Evolutionary conservation across 2,888 invertebrate genomes (phyloP).

Genomic region (Perizoma affinitatum): DNA sequence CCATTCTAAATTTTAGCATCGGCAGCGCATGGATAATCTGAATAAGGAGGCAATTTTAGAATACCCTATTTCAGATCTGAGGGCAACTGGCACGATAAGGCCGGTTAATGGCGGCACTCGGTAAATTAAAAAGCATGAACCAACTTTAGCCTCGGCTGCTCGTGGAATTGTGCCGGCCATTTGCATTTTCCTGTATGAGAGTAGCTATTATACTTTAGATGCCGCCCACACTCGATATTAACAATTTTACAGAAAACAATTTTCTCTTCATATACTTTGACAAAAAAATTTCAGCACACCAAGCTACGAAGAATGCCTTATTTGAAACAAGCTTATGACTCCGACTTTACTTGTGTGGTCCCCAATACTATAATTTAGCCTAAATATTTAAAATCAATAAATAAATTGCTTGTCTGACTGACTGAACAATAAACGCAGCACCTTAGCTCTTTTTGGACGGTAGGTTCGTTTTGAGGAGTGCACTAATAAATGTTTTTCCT

Average conservation of each 20-base stretch:
- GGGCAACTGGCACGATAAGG: conserved; percentile 63
- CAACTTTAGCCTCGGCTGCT: conserved; percentile 51
- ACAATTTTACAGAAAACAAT: conserved; percentile 39
- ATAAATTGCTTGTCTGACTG: too few relatives aligned
- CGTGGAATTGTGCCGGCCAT: conserved; percentile 57
- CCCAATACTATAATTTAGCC: too few relatives aligned
- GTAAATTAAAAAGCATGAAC: conserved; percentile 72
- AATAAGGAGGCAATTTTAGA: conserved; percentile 65
- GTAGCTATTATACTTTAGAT: conserved; percentile 43
- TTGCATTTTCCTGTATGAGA: conserved; percentile 60
- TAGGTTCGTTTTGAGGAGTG: too few relatives aligned
- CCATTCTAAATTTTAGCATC: conserved; percentile 59
- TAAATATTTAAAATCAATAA: too few relatives aligned
- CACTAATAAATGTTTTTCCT: too few relatives aligned
- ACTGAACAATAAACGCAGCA: too few relatives aligned
- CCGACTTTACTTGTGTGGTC: too few relatives aligned
- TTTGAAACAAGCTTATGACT: too few relatives aligned
- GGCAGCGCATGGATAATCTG: conserved; percentile 62
- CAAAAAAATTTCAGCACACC: conserved; percentile 17
- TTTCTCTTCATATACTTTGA: conserved; percentile 37
- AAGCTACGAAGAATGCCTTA: conserved; percentile 9
- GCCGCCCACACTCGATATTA: conserved; percentile 43
- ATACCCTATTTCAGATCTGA: conserved; percentile 65
- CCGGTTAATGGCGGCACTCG: conserved; percentile 64
- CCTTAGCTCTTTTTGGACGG: too few relatives aligned